Base-by-base conservation (phyloP, 2,888 invertebrate species). In the Odontocolon sp. region DNA sequence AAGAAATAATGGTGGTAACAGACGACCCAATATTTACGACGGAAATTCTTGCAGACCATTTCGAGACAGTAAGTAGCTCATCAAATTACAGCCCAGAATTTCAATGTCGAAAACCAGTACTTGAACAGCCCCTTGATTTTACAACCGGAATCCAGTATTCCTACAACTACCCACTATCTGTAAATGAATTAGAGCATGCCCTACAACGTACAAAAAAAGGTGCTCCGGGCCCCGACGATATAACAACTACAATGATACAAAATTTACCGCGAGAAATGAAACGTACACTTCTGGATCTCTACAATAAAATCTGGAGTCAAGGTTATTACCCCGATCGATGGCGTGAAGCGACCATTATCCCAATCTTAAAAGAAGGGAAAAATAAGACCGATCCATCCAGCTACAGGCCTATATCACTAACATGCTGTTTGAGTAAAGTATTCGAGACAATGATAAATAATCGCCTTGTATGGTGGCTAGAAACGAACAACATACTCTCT, bases 381-480 rank as follows among this genome's bases (percentile, higher is more conserved):
- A 28, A 70, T 18, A 61, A 56, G 57, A 23, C 18, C 6, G 18
- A 36, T 9, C 50, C 73, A 26, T 28, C 28, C 1, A 78, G 54
- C 18, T 78, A 81, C 52, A 59, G 77, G 4, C 78, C 78, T 36
- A 80, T 77, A 64, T 26, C 57, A 3, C 59, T 77, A 14, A 80
- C 74, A 1, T 80, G 79, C 11, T 71, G 66, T n/a, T n/a, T 79
- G 61, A 70, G 81, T 9, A 78, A 81, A 63, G 40, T 56, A 6
- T 11, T 81, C 0, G 80, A 80, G 72, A 80, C 76, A 77, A 81
- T 78, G 9, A 8, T 79, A 0, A 79, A 78, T 47, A 64, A 64
- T 16, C 54, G 73, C 16, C 14, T 81, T 6, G 69, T 61, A 26
- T 75, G 76, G 78, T 54, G 61, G 21, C 47, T 83, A 21, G 80